phyloP scores from a whole-genome alignment of 2,888 invertebrate genomes.

The Sicus ferrugineus region DNA sequence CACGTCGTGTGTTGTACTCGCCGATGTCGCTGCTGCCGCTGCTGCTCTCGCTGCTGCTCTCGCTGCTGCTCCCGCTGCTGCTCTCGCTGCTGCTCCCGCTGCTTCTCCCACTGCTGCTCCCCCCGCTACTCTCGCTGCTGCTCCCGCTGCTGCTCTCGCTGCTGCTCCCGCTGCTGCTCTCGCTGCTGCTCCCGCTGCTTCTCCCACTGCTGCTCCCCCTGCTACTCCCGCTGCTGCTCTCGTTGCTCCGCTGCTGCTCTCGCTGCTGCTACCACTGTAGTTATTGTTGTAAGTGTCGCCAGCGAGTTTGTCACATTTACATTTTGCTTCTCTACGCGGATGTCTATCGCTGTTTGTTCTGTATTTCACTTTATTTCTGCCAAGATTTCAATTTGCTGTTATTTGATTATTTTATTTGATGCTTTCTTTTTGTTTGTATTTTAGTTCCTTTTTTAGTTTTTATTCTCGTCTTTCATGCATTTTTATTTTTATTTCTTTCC shows the following conservation, averaged over 20 bases:
- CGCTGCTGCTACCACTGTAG: not conserved
- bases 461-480: not conserved
- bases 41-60: no score
- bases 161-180: no score
- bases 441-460: not conserved
- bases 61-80: no score
- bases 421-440: slow-evolving; percentile 30
- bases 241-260: not conserved
- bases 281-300: slow-evolving; percentile 49
- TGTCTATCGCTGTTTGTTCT: slow-evolving; percentile 44
- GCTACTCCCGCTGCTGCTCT: not conserved
- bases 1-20: slow-evolving; percentile 51
- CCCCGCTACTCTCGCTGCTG: no score
- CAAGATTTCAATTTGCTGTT: slow-evolving; percentile 51
- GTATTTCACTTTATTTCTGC: slow-evolving; percentile 57
- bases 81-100: no score
- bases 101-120: slow-evolving; percentile 53
- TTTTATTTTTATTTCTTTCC: slow-evolving; percentile 13
- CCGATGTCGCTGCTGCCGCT: slow-evolving; percentile 34
- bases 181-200: no score
- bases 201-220: no score
- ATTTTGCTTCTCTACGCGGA: slow-evolving; percentile 44
- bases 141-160: no score
- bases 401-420: no score
- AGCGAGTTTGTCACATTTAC: slow-evolving; percentile 58